Base-by-base conservation (phyloP, 2,113 vertebrate genomes). In the Cynoglossus semilaevis region DNA sequence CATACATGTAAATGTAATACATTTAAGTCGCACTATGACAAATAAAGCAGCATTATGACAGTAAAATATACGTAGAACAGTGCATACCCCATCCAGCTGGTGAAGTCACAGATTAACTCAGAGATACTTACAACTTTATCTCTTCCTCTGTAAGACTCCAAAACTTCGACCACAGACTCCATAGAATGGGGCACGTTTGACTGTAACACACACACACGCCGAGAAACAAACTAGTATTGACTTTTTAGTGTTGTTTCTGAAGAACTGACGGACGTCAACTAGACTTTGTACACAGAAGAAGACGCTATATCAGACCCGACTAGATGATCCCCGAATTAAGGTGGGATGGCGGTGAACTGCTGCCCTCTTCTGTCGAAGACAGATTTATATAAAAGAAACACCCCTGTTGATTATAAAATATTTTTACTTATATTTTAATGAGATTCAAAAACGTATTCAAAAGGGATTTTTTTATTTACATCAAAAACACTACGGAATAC, bases 81-180 rank as follows among this genome's bases (percentile, higher is more conserved):
- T n/a, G n/a, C n/a, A n/a, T n/a, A n/a, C n/a, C n/a, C n/a, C n/a
- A n/a, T n/a, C n/a, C n/a, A n/a, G n/a, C n/a, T n/a, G 37, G 37
- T 38, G 37, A 38, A 9, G 37, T 3, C 5, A 7, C 35, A 10
- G 3, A 38, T 9, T 9, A 38, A 38, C 9, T 5, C 7, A 10
- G 8, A n/a, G 35, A 15, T 45, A 90, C 94, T 94, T 84, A 96
- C 95, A 85, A 91, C 83, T 82, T 94, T 93, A 76, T 98, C 96
- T 45, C 95, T 92, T 14, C 94, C 95, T 72, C 96, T 88, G 83
- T 96, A 92, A 0, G 93, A 92, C 81, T 98, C 96, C 69, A 98
- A 79, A 15, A 85, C 55, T 0, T 85, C 74, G 2, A 91, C 89
- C 16, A 94, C 66, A 5, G 80, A 67, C 53, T 84, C 15, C 61